phyloP scores from a whole-genome alignment of 2,888 invertebrate genomes.

The Drosophila buzzatii region DNA sequence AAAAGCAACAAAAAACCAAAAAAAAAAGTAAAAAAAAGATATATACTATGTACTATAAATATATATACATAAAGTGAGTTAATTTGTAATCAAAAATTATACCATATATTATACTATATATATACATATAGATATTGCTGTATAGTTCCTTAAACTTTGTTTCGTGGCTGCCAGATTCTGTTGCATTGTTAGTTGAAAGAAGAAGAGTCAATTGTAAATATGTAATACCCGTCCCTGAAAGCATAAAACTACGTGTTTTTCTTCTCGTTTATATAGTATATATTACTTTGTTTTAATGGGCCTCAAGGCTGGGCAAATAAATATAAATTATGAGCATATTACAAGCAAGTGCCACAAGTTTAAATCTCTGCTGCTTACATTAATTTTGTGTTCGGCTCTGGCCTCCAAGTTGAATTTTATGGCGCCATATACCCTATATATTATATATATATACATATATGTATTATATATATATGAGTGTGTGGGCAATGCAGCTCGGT shows the following conservation, averaged over 20 bases:
- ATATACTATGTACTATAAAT: slow-evolving; percentile 12
- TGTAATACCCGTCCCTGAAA: slow-evolving; percentile 63
- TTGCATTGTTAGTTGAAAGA: slow-evolving; percentile 40
- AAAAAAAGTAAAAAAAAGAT: slow-evolving; percentile 21
- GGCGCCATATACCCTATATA: slow-evolving; percentile 36
- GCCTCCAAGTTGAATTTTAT: slow-evolving; percentile 68
- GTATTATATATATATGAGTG: slow-evolving; percentile 23
- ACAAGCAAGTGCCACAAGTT: slow-evolving; percentile 72
- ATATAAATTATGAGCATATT: slow-evolving; percentile 69
- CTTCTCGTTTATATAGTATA: neutral
- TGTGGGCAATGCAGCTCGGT: slow-evolving; percentile 32
- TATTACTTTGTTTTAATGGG: slow-evolving; percentile 61
- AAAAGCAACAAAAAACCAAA: slow-evolving; percentile 15
- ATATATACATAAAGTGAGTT: slow-evolving; percentile 22
- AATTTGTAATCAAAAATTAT: slow-evolving; percentile 21
- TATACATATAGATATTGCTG: slow-evolving; percentile 6
- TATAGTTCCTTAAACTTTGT: slow-evolving; percentile 17
- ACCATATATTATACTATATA: slow-evolving; percentile 19
- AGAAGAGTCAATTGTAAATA: slow-evolving; percentile 73
- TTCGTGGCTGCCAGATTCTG: slow-evolving; percentile 15
- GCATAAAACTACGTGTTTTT: slow-evolving; percentile 62
- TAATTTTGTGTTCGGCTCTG: slow-evolving; percentile 28
- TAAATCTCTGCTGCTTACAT: slow-evolving; percentile 37
- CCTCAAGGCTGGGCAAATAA: slow-evolving; percentile 72
- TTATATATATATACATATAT: neutral